A percentile compares a stretch with the other conserved stretches of the same genome.
Conservation (phyloP, 2,797 vertebrate genomes). For the Leuciscus waleckii region DNA sequence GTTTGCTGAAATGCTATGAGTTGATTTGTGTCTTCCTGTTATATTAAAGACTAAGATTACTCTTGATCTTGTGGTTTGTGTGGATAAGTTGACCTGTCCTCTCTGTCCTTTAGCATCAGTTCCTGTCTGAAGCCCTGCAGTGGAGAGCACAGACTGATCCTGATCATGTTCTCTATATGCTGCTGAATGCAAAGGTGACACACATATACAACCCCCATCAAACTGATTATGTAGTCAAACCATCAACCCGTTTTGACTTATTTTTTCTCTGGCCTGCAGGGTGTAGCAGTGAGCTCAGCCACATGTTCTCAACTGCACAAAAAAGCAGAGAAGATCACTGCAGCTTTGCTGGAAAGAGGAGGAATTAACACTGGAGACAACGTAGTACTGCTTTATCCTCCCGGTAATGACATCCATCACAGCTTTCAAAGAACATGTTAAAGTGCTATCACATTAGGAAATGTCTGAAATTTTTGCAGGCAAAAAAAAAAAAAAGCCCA, state of each 20-base stretch:
- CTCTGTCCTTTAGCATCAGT: conserved; percentile 86
- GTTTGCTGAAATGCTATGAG: neutral
- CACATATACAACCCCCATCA: neutral
- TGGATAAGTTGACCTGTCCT: neutral
- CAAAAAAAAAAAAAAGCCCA: neutral
- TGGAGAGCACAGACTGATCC: conserved; percentile 94
- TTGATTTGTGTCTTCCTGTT: conserved; percentile 6
- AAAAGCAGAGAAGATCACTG: conserved; percentile 93
- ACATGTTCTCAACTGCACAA: conserved; percentile 95
- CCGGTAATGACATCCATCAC: conserved; percentile 79
- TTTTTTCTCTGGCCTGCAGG: conserved; percentile 75
- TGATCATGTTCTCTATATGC: conserved; percentile 92
- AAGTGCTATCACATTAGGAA: neutral
- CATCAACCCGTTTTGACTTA: neutral
- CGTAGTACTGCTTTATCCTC: conserved; percentile 97
- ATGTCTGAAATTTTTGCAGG: too few species aligned
- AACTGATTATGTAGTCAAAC: neutral
- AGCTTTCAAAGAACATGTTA: neutral
- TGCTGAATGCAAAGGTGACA: conserved; percentile 92
- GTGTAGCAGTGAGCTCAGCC: conserved; percentile 90
- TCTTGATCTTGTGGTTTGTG: neutral
- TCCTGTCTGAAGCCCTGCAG: conserved; percentile 94
- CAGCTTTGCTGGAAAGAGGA: conserved; percentile 90
- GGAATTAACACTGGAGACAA: conserved; percentile 97
- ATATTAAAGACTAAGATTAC: neutral